These are phyloP conservation scores for Hirudo medicinalis DNA, from an alignment of 1,140 invertebrate genomes.

Conservation along the genomic window DNA sequence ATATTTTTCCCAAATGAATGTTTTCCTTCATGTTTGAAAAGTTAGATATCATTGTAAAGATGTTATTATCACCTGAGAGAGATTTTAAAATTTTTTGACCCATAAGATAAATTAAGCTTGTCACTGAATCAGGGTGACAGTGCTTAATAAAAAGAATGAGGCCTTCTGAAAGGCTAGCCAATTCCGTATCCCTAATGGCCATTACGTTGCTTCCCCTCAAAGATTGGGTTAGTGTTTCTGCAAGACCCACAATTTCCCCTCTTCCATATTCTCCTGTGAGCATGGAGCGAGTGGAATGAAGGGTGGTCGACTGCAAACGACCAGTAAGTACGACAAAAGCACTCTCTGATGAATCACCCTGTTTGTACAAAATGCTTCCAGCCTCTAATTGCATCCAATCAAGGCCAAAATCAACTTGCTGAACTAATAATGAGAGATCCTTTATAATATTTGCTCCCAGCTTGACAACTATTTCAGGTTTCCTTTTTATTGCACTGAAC, in stretches of 20 bases:
- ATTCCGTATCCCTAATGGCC: conserved; percentile 65
- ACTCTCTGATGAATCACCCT: conserved; percentile 11
- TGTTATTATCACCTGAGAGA: conserved; percentile 33
- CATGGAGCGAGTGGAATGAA: background rate
- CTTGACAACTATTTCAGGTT: conserved; percentile 10
- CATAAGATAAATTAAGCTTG: conserved; percentile 79
- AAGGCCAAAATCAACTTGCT: conserved; percentile 14
- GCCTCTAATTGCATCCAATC: conserved; percentile 13
- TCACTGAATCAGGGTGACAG: conserved; percentile 78
- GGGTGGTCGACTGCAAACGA: background rate
- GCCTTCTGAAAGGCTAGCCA: conserved; percentile 90
- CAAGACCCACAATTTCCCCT: conserved; percentile 14
- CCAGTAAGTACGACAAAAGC: conserved; percentile 10
- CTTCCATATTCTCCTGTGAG: conserved; percentile 13
- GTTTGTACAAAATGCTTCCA: conserved; percentile 13
- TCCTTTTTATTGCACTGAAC: background rate
- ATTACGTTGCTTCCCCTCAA: background rate
- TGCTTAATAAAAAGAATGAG: conserved; percentile 93
- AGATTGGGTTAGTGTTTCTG: conserved; percentile 7
- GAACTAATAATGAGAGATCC: background rate
- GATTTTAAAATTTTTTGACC: conserved; percentile 71
- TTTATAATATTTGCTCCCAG: background rate
- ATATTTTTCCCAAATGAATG: conserved; percentile 57
- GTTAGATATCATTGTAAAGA: conserved; percentile 18
- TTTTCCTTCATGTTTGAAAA: background rate